Base-by-base conservation (phyloP, 2,888 invertebrate genomes). In the Parascotia fuliginaria region DNA sequence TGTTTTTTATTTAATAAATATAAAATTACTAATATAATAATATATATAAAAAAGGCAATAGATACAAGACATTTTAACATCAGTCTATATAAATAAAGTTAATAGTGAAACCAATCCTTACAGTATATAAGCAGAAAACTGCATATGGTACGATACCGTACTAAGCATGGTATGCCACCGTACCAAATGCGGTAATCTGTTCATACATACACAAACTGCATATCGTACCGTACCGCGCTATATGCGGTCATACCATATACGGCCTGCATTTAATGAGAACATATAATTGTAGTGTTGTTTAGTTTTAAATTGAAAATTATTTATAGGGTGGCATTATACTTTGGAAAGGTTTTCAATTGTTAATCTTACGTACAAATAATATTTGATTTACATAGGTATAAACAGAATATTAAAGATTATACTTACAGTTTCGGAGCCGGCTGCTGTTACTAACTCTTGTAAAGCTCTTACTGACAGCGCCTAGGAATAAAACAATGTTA, bases 391-490 rank as follows among this genome's bases (percentile, higher is more conserved):
- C 54, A 55, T 52, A 40, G n/a, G n/a, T 14, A 44, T 6, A 13
- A 16, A 9, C 33, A 2, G 15, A 2, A n/a, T 14, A 9, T 4
- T 40, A 1, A 1, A 11, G 0, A 32, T 9, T 27, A 62, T 75
- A 93, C 95, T 96, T 95, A 97, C 98, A 92, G 97, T 96, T 93
- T 97, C 97, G 39, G 96, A 96, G 53, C 97, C 97, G 16, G 98
- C 97, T 2, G 98, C 98, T 12, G 99, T 99, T 60, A 99, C 99
- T 89, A 99, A 94, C 89, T 99, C 99, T 92, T 99, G 99, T 48
- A 99, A 92, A 56, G 99, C 99, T 81, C 99, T 95, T 51, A 99
- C 99, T 63, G 99, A 99, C 63, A 99, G 93, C 16, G 99, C 99
- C 94, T 92, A 78, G 32, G 75, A 77, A 61, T 16, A 28, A 50